Evolutionary conservation across 2,113 vertebrate species (phyloP), one percentile per base, ranked within the genome.

Genomic region (Barbus barbus): DNA sequence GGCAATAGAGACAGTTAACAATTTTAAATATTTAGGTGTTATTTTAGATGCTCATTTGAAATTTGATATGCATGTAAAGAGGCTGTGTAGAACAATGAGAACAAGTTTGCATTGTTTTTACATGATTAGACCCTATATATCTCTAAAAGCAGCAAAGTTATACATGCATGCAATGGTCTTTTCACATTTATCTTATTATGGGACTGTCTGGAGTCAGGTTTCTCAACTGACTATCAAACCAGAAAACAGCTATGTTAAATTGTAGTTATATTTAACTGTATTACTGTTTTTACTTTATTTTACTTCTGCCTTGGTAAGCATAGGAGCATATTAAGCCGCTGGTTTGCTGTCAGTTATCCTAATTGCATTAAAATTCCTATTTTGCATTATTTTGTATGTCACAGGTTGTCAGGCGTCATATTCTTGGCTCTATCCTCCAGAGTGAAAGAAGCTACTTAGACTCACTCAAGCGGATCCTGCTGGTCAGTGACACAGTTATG

Each of bases 401-500:
- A 33, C 87, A 96, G 96, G 93, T 96, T 77, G 92, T 96, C 1
- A 91, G 96, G 33, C 91, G 96, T 4, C 95, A 96, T 88, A 96
- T 96, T 88, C 91, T 96, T 83, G 91, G 94, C 74, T 97, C 95
- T 88, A 96, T 96, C 0, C 91, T 97, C 69, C 96, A 96, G 89
- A 96, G 96, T 0, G 95, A 97, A 86, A 86, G 94, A 65, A 94
- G 95, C 89, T 97, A 97, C 1, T 93, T 96, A 79, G 96, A 96
- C 28, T 96, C 96, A 8, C 83, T 97, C 73, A 94, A 93, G 88
- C 92, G 95, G 44, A 95, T 97, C 81, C 90, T 96, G 51, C 94
- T 96, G 94, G 96, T 97, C 75, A 8, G 90, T 78, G 13, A 9
- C 73, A 18, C 6, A 14, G 26, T 46, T 6, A 13, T 44, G 41